Base-by-base conservation (phyloP, 2,888 invertebrate genomes). In the Esperia sulphurella region DNA sequence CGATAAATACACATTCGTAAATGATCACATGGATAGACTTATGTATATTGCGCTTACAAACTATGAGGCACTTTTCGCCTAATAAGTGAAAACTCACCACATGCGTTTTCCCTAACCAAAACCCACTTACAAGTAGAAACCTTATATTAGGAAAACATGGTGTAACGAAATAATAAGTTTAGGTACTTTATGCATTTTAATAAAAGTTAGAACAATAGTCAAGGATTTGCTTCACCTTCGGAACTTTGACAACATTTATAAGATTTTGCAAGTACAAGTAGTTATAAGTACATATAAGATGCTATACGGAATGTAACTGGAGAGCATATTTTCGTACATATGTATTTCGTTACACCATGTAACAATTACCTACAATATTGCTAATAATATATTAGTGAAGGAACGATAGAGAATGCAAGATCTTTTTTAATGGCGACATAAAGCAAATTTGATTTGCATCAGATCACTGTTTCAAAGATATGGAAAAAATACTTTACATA, bases 11-110 rank as follows among this genome's bases (percentile, higher is more conserved):
- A 75, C 64, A 75, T 75, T 68, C 67, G 68, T 84, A 84, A 76
- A 83, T 78, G 79, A 87, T 87, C 87, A 87, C 87, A 86, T 82
- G 77, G 65, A 77, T 67, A 79, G 79, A 82, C 76, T 82, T 71
- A 66, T 54, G 54, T 64, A 67, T 77, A 79, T 80, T 77, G 75
- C 70, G 69, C 73, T 79, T 83, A 83, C 13, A 35, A 65, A 56
- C 77, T 83, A 83, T 50, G 55, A 75, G 84, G 81, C 86, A 77
- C 73, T 72, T 70, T 5, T 63, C 61, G 75, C 74, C 45, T 31
- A 3, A 3, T 44, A 52, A 78, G 86, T 77, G 84, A 69, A 88
- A 88, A 82, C 88, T 75, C 88, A 88, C 88, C 88, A 88, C 88
- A 88, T 88, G 86, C 87, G 65, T 69, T 68, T 58, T 72, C 87